phyloP scores from a whole-genome alignment of 2,113 vertebrate species.

The Poeciliopsis turrubarensis region DNA sequence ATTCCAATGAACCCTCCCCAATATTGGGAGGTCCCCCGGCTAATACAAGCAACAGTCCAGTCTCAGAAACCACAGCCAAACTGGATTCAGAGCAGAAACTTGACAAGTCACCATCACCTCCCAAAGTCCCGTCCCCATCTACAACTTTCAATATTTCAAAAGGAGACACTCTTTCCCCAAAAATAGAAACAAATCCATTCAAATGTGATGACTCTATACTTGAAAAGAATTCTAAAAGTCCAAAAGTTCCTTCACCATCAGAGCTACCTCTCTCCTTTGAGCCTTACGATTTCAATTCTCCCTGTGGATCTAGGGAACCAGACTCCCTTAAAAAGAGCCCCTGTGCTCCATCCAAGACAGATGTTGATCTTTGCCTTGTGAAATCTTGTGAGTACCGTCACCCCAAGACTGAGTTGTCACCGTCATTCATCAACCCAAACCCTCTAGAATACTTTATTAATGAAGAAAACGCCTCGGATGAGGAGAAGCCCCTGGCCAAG shows the following conservation, averaged over 20 bases:
- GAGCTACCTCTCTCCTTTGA: slow-evolving; percentile 61
- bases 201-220: slow-evolving; percentile 77
- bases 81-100: slow-evolving; percentile 40
- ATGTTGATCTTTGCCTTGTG: slow-evolving; percentile 93
- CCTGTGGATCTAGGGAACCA: slow-evolving; percentile 67
- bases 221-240: slow-evolving; percentile 80
- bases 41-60: slow-evolving; percentile 52
- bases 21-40: slow-evolving; percentile 43
- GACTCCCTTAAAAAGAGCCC: slow-evolving; percentile 76
- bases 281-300: slow-evolving; percentile 39
- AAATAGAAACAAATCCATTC: slow-evolving; percentile 72
- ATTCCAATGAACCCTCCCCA: slow-evolving; percentile 79
- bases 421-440: slow-evolving; percentile 97
- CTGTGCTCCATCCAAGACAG: slow-evolving; percentile 83
- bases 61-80: slow-evolving; percentile 37
- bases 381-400: slow-evolving; percentile 94
- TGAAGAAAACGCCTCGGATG: slow-evolving; percentile 83
- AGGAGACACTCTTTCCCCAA: slow-evolving; percentile 48
- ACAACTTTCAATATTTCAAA: slow-evolving; percentile 41
- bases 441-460: slow-evolving; percentile 93
- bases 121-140: slow-evolving; percentile 61
- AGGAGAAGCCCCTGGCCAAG: slow-evolving; percentile 86
- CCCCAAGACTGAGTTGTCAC: slow-evolving; percentile 94
- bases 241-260: slow-evolving; percentile 62
- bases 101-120: slow-evolving; percentile 60